phyloP scores from a whole-genome alignment of 2,888 invertebrate species.

The Phlogophora meticulosa region DNA sequence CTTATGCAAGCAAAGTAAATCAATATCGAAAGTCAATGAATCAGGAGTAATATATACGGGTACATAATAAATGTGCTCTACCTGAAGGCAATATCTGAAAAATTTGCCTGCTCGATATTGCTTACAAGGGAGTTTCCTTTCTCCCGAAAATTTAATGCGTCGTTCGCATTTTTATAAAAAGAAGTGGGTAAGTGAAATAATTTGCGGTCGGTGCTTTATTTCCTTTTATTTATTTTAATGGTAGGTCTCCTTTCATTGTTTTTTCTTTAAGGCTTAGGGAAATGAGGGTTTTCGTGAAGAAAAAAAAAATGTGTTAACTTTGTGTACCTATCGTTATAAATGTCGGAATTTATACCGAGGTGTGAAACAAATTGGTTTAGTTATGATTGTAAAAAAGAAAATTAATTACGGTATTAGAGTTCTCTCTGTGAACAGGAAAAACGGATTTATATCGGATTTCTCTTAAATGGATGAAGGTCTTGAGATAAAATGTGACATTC shows the following conservation, averaged over 20 bases:
- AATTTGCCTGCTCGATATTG: slow-evolving; percentile 91
- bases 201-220: slow-evolving; percentile 90
- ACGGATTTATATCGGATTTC: slow-evolving; percentile 58
- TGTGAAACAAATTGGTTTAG: slow-evolving; percentile 82
- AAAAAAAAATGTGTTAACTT: slow-evolving; percentile 84
- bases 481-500: slow-evolving; percentile 42
- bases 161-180: slow-evolving; percentile 91
- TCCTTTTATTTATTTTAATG: slow-evolving; percentile 91
- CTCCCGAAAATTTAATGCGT: slow-evolving; percentile 91
- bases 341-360: slow-evolving; percentile 77
- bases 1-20: slow-evolving; percentile 91
- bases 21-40: slow-evolving; percentile 91
- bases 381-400: slow-evolving; percentile 79
- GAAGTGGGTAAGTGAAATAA: slow-evolving; percentile 91
- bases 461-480: slow-evolving; percentile 57
- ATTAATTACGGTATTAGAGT: slow-evolving; percentile 74
- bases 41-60: slow-evolving; percentile 92
- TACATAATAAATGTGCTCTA: slow-evolving; percentile 92
- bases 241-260: slow-evolving; percentile 88
- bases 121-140: slow-evolving; percentile 91
- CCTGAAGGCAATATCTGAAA: slow-evolving; percentile 92
- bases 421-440: slow-evolving; percentile 53
- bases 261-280: slow-evolving; percentile 83
- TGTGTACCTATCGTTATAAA: slow-evolving; percentile 80
- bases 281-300: slow-evolving; percentile 78